Evolutionary conservation across 2,113 vertebrate genomes (phyloP), one percentile per base, ranked within the genome.

Genomic region (Sebastes fasciatus): DNA sequence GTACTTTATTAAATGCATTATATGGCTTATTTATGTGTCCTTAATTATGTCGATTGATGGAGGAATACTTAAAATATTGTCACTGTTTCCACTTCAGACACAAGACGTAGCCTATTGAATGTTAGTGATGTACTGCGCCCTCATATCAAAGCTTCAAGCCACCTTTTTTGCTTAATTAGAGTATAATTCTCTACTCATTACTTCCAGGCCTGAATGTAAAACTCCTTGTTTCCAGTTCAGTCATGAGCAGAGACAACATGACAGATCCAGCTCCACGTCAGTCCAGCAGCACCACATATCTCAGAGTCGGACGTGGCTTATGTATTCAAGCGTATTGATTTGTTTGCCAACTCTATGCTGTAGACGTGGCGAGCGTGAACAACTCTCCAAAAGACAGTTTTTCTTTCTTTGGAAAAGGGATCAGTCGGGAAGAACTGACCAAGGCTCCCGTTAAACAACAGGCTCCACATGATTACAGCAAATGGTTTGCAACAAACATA

Each of bases 291-390:
- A 80, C 10, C 17, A 68, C n/a, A 68, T 14, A 82, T 83, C 67
- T 80, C 79, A 9, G 43, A 51, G 69, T 54, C 62, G 11, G 34
- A 74, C 34, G 43, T n/a, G 2, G 34, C 43, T 74, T 79, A 74
- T 84, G 80, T 84, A 83, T 85, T 58, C 48, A 74, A 58, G 63
- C 12, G 13, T 82, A 89, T 88, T 88, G 82, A 92, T 86, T 84
- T 79, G 77, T 92, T 90, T 89, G 49, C 84, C 48, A 71, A 64
- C 71, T 86, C 57, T 40, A 57, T 74, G 64, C 49, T 77, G 75
- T 66, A 61, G 68, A 88, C 12, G 14, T 74, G 71, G 23, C 21
- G 49, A 85, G 74, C 11, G 51, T 83, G 77, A 80, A 52, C 68
- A 82, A 64, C 40, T 23, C 60, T 58, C 43, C 9, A 14, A 79